phyloP scores from a whole-genome alignment of 1,140 invertebrate genomes.

The Orchestia grillus region DNA sequence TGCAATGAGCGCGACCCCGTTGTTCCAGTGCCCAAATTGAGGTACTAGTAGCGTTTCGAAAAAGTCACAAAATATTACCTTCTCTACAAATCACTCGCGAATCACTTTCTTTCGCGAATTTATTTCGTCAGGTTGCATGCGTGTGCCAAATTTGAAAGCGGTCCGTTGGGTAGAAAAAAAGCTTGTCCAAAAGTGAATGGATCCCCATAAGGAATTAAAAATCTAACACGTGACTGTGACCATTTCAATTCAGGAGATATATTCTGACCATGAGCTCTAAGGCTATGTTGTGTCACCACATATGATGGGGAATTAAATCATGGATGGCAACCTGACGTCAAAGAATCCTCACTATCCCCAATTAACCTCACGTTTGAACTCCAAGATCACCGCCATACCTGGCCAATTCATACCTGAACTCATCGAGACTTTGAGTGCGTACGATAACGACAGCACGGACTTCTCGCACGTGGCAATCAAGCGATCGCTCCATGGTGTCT shows the following conservation, averaged over 20 bases:
- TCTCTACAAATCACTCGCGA: too few relatives aligned
- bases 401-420: conserved; percentile 9
- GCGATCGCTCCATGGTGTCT: not conserved
- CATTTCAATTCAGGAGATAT: not conserved
- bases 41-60: too few relatives aligned
- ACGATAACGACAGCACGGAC: conserved; percentile 18
- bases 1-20: too few relatives aligned
- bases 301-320: not conserved
- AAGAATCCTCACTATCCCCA: not conserved
- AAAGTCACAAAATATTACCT: too few relatives aligned
- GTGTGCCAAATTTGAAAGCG: too few relatives aligned
- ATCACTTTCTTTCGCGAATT: too few relatives aligned
- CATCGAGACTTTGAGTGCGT: not conserved
- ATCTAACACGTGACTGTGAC: too few relatives aligned
- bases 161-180: too few relatives aligned
- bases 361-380: not conserved
- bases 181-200: too few relatives aligned
- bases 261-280: not conserved
- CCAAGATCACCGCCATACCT: not conserved
- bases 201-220: too few relatives aligned
- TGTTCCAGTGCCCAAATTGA: too few relatives aligned
- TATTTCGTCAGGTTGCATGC: too few relatives aligned
- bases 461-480: not conserved
- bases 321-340: not conserved
- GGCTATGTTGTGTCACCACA: not conserved